phyloP scores from a whole-genome alignment of 2,888 invertebrate species.

The Drosophila ustulata region DNA sequence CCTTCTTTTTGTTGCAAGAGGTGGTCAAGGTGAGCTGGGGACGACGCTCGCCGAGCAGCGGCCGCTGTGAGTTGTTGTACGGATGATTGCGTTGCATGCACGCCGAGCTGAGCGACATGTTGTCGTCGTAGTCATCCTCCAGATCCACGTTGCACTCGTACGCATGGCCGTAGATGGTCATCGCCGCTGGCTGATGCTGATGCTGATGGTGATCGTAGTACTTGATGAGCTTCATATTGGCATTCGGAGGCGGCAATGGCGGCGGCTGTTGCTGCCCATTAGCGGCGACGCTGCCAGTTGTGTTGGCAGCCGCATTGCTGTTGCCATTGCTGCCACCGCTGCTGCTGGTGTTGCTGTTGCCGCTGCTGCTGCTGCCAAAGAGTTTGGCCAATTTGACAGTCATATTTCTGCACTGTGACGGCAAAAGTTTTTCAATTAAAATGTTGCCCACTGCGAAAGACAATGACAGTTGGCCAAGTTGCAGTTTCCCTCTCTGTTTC shows the following conservation, averaged over 20 bases:
- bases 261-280: constrained; percentile 45
- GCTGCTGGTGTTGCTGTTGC: background rate
- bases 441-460: constrained; percentile 61
- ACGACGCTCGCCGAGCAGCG: constrained; percentile 79
- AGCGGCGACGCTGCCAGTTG: constrained; percentile 25
- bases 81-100: constrained; percentile 84
- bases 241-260: constrained; percentile 67
- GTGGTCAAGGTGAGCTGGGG: constrained; percentile 50
- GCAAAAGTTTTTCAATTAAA: constrained; percentile 78
- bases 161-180: constrained; percentile 55
- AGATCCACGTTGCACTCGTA: constrained; percentile 66
- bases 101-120: constrained; percentile 61
- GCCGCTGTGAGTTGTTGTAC: constrained; percentile 84
- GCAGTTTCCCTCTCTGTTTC: constrained; percentile 5
- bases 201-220: constrained; percentile 60
- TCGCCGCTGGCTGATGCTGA: constrained; percentile 30
- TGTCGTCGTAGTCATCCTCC: constrained; percentile 70
- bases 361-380: constrained; percentile 52
- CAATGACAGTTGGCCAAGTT: constrained; percentile 49
- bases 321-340: background rate
- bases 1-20: constrained; percentile 40
- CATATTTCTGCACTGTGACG: constrained; percentile 44
- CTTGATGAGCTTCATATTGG: constrained; percentile 56
- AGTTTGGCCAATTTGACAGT: constrained; percentile 71
- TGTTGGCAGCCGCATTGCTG: constrained; percentile 17